Base-by-base conservation (phyloP, 64 coral and sea anemone genomes). In the Orbicella faveolata region DNA sequence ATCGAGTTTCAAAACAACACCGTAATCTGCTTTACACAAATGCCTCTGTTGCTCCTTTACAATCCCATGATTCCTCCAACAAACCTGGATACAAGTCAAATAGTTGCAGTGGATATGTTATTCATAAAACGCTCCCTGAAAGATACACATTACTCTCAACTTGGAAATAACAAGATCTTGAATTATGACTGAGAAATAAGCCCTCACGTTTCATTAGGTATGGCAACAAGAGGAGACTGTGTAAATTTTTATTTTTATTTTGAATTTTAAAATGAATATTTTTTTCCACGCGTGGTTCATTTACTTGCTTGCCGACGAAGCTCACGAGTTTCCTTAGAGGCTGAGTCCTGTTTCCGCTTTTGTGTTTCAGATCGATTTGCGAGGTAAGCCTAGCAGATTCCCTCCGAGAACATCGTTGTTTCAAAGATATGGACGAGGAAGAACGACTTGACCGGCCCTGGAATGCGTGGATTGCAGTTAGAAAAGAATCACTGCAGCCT, bases 401-500 rank as follows among this genome's bases (percentile, higher is more conserved):
- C 16, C 73, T 96, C 23, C 41, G 79, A 78, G 77, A 73, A 17
- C 86, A 89, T 6, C 18, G 92, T 25, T 66, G 89, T 1, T 64
- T 59, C 20, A 86, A 80, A 80, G 53, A 84, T 52, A 87, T 92
- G 90, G 90, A 92, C 18, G 88, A 78, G 12, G 91, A 96, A 33
- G 75, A 89, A 52, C 73, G 95, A 19, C 51, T 96, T 1, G 95
- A 96, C 35, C 77, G 83, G 9, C 95, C 95, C 20, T 96, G 95
- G 95, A 96, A 96, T 23, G 95, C 95, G 7, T 96, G 95, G 95
- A 90, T 96, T 12, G 36, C 92, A 21, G 95, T 89, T 4, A 93
- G 92, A 75, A 79, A 87, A 23, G 95, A 96, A 63, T 93, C 94
- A 2, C 9, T 83, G 6, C 87, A 77, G 15, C 68, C 83, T 10